Base-by-base conservation (phyloP, 2,797 vertebrate species). In the Anguilla obscura region DNA sequence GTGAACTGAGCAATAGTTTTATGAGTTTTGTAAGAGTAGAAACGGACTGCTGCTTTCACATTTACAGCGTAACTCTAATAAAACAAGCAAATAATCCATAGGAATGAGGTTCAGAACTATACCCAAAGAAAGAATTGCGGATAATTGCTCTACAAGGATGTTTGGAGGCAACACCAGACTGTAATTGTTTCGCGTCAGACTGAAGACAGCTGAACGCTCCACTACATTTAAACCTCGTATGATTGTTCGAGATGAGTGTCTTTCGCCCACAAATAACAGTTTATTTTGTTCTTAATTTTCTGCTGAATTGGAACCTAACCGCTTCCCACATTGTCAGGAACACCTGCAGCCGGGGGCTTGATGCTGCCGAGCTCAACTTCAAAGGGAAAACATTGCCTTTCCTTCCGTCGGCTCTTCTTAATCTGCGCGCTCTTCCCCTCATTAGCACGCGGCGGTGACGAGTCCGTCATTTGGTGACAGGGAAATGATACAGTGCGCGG, bases 381-480 rank as follows among this genome's bases (percentile, higher is more conserved):
- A 50, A 94, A 96, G 96, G 95, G 96, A 96, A 96, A 96, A 95
- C 96, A 96, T 95, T 95, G 94, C 93, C 93, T 94, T 91, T 89
- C 79, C 95, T 97, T 97, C 96, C 96, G 96, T 95, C 93, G 94
- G 95, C 93, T 95, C 96, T 96, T 97, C 96, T 97, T 98, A 96
- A 96, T 97, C 95, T 96, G 91, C 96, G 95, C 96, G 92, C 95
- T 96, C 97, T 98, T 98, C 97, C 96, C 97, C 97, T 97, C 97
- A 98, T 96, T 96, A 97, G 91, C 90, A 66, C 84, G 2, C 95
- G 89, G 93, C 95, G 45, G 96, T 96, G 96, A 95, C 96, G 96
- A 98, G 97, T 97, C 97, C 97, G 96, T 97, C 96, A 98, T 98
- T 97, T 98, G 96, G 96, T 97, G 98, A 98, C 98, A 96, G 96